Conservation (phyloP, 2,797 vertebrate species). For the Platalea minor region DNA sequence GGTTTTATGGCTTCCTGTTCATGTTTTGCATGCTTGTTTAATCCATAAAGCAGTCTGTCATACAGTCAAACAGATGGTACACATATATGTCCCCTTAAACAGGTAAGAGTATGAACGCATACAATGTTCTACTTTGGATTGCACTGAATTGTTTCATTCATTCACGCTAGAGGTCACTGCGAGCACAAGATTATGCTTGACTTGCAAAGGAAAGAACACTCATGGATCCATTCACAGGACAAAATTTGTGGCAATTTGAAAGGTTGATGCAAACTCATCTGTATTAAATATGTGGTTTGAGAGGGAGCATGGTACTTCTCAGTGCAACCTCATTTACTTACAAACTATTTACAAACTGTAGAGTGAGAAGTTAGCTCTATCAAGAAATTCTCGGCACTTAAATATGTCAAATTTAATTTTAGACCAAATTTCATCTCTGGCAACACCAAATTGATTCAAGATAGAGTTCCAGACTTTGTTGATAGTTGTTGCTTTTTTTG, state of each 20-base stretch:
- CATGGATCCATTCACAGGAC: background rate
- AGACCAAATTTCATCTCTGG: background rate
- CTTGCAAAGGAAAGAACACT: background rate
- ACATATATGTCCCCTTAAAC: background rate
- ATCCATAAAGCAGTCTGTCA: background rate
- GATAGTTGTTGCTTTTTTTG: background rate
- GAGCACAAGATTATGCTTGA: background rate
- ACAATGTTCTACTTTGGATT: background rate
- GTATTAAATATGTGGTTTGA: background rate
- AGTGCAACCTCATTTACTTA: background rate
- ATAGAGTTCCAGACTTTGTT: background rate
- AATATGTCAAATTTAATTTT: background rate
- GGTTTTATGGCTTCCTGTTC: background rate
- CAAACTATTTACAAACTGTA: background rate
- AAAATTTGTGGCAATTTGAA: background rate
- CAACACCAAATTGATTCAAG: background rate
- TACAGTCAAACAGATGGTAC: background rate
- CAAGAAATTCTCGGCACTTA: background rate
- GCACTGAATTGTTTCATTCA: background rate
- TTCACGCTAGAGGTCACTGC: constrained; percentile 54
- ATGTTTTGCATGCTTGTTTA: background rate
- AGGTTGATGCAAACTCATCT: background rate
- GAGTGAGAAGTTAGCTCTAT: background rate
- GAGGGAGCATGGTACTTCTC: background rate
- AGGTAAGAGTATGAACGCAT: background rate